Conservation (phyloP, 2,113 vertebrate genomes). For the Esox niger region DNA sequence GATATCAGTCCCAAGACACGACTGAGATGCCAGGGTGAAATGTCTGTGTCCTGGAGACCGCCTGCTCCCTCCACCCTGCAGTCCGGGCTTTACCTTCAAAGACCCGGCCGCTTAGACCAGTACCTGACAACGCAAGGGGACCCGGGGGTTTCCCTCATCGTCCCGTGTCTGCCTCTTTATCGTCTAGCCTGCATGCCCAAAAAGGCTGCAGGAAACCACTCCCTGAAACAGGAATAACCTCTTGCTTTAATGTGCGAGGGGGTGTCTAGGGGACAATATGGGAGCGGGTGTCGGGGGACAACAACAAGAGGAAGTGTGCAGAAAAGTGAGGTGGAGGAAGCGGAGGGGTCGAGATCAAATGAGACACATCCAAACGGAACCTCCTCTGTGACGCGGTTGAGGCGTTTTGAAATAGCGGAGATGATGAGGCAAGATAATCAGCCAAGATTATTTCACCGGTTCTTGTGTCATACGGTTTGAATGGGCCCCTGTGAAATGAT, state of each 20-base stretch:
- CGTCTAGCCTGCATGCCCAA: constrained; percentile 57
- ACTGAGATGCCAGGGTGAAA: constrained; percentile 45
- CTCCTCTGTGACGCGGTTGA: constrained; percentile 48
- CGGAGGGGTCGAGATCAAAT: constrained; percentile 47
- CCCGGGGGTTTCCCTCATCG: constrained; percentile 61
- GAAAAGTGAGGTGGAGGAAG: constrained; percentile 10
- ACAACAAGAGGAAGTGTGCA: background rate
- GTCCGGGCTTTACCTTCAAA: constrained; percentile 50
- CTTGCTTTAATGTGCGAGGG: constrained; percentile 59
- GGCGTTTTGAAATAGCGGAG: constrained; percentile 63
- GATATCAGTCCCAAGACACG: constrained; percentile 56
- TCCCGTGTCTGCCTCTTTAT: constrained; percentile 56
- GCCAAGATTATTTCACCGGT: constrained; percentile 35
- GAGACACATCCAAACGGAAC: constrained; percentile 53
- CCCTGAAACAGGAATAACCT: constrained; percentile 49
- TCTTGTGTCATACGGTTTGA: constrained; percentile 54
- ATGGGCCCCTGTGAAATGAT: constrained; percentile 45
- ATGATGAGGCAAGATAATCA: constrained; percentile 63
- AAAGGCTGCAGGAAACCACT: constrained; percentile 51
- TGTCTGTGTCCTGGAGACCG: constrained; percentile 56
- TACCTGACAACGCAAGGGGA: constrained; percentile 51
- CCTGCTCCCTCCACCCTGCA: constrained; percentile 38
- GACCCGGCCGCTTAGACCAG: constrained; percentile 44
- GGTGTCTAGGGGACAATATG: constrained; percentile 51
- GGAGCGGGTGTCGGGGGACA: constrained; percentile 38